A percentile compares a stretch with the other conserved stretches of the same genome.
Conservation (phyloP, 1,140 invertebrate species). For the Leptinotarsa lineolata region DNA sequence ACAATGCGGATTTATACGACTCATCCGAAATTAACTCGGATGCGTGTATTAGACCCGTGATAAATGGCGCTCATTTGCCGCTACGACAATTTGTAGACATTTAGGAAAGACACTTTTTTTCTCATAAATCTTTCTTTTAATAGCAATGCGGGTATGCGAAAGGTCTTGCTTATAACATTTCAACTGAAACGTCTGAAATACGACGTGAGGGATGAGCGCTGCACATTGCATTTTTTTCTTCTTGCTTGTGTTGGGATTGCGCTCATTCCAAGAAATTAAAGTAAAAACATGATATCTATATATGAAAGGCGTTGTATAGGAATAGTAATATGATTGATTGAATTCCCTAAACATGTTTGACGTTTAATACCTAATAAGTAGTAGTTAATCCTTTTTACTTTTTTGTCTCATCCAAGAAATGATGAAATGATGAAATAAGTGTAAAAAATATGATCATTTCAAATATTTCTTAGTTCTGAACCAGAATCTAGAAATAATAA, state of each 20-base stretch:
- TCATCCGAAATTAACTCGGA: constrained; percentile 52
- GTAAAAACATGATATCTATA: background rate
- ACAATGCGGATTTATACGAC: constrained; percentile 50
- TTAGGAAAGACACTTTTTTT: constrained; percentile 53
- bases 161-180: constrained; percentile 13
- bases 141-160: constrained; percentile 40
- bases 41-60: constrained; percentile 53
- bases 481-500: no score
- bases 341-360: no score
- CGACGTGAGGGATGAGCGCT: background rate
- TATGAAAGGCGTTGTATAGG: no score
- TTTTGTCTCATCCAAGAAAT: no score
- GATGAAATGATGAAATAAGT: no score
- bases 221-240: background rate
- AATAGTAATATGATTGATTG: no score
- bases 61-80: constrained; percentile 56
- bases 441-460: no score
- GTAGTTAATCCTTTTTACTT: no score
- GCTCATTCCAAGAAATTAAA: background rate
- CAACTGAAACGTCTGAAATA: background rate
- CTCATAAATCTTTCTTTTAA: constrained; percentile 56
- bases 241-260: background rate
- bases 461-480: no score
- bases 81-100: constrained; percentile 57
- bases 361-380: no score